Evolutionary conservation across 2,113 vertebrate genomes (phyloP).

Genomic region (Syrrhaptes paradoxus): DNA sequence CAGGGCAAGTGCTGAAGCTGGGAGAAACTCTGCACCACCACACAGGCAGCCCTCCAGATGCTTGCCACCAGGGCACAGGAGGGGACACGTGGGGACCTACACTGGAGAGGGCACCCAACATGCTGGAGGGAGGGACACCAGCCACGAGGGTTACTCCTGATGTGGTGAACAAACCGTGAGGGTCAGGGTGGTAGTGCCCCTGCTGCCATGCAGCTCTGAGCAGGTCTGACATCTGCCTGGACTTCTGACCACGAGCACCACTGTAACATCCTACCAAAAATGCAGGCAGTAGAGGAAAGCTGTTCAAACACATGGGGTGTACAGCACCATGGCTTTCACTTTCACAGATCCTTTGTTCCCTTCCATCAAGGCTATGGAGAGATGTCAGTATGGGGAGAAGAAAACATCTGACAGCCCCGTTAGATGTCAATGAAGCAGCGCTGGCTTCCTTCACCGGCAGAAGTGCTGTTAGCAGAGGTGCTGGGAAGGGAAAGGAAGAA

Average conservation of each 20-base stretch:
- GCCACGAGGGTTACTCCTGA: rapidly evolving
- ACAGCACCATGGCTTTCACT: background rate
- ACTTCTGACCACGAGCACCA: background rate
- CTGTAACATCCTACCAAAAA: background rate
- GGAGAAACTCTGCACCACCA: background rate
- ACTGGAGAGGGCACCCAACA: rapidly evolving
- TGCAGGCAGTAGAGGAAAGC: background rate
- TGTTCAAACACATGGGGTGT: background rate
- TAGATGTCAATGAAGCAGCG: background rate
- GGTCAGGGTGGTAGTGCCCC: background rate
- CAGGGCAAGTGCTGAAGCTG: background rate
- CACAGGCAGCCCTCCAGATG: rapidly evolving
- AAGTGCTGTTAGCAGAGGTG: background rate
- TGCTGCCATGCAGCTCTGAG: rapidly evolving
- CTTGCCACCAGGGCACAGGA: rapidly evolving
- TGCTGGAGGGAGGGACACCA: rapidly evolving
- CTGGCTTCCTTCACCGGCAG: background rate
- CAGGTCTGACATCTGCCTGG: background rate
- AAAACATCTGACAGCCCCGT: background rate
- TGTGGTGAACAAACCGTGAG: background rate
- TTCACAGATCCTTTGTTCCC: background rate
- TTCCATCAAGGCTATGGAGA: background rate
- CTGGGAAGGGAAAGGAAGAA: background rate
- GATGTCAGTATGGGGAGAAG: background rate
- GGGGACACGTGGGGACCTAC: rapidly evolving